Evolutionary conservation across 2,888 invertebrate genomes (phyloP).

Genomic region (Ariolimax columbianus): DNA sequence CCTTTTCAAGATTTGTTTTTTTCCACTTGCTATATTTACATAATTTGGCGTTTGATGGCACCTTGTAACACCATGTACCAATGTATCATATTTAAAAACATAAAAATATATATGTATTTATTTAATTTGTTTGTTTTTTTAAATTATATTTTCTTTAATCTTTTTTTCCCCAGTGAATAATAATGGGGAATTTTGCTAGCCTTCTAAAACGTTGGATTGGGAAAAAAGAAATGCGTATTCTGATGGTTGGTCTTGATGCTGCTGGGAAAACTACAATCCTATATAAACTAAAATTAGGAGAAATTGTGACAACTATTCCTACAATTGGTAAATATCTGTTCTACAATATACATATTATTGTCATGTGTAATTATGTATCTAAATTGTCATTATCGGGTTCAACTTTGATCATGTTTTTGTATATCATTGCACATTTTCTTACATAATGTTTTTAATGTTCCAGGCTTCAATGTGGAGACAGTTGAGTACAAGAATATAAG

Average conservation of each 20-base stretch:
- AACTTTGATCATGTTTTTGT: too few relatives aligned
- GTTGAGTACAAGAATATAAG: slow-evolving; percentile 99
- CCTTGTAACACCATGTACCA: background rate
- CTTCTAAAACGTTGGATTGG: slow-evolving; percentile 99
- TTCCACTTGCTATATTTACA: background rate
- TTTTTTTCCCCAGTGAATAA: slow-evolving; percentile 1
- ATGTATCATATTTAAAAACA: too few relatives aligned
- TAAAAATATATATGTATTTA: background rate
- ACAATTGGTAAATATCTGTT: slow-evolving; percentile 84
- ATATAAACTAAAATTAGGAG: slow-evolving; percentile 99
- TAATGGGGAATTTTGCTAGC: slow-evolving; percentile 98
- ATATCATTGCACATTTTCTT: too few relatives aligned
- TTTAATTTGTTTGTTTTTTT: background rate
- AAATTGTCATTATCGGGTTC: too few relatives aligned
- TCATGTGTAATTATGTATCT: background rate
- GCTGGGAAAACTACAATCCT: slow-evolving; percentile 99
- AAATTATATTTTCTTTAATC: background rate
- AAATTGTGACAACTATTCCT: slow-evolving; percentile 99
- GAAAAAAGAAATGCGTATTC: slow-evolving; percentile 99
- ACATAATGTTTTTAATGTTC: background rate
- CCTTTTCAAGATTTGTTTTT: background rate
- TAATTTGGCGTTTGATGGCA: slow-evolving; percentile 4
- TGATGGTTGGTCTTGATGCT: slow-evolving; percentile 99
- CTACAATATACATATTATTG: too few relatives aligned
- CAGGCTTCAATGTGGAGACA: slow-evolving; percentile 98